A percentile compares a stretch with the other conserved stretches of the same genome.
Evolutionary conservation across 2,888 invertebrate genomes (phyloP).

Genomic region (Priocnemis perturbator): DNA sequence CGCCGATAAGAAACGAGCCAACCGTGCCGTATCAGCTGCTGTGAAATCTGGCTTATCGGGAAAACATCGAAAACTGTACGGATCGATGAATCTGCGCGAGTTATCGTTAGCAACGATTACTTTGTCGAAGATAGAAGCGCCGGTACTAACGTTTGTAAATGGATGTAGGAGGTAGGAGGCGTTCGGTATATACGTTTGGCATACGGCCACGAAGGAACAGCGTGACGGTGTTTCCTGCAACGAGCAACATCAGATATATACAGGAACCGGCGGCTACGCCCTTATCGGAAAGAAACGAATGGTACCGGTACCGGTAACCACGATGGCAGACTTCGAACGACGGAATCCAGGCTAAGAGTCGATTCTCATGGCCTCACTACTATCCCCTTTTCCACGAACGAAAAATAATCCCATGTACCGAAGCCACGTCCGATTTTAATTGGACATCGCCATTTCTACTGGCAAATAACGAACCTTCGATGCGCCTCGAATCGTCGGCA

Average conservation of each 20-base stretch:
- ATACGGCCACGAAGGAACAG: slow-evolving; percentile 16
- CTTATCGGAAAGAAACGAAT: slow-evolving; percentile 58
- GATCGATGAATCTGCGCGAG: too few relatives aligned
- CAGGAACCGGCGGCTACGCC: slow-evolving; percentile 55
- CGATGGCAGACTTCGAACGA: slow-evolving; percentile 38
- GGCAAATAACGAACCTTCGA: not conserved
- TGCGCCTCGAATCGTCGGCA: not conserved
- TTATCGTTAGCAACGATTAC: too few relatives aligned
- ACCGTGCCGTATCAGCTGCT: too few relatives aligned
- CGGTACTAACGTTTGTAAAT: too few relatives aligned
- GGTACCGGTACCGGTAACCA: slow-evolving; percentile 37
- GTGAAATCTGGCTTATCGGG: too few relatives aligned
- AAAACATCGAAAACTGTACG: too few relatives aligned
- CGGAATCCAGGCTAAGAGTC: slow-evolving; percentile 62
- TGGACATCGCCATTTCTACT: slow-evolving; percentile 6
- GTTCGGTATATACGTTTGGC: too few relatives aligned
- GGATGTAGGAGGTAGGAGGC: too few relatives aligned
- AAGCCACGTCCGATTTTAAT: slow-evolving; percentile 19
- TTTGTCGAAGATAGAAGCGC: too few relatives aligned
- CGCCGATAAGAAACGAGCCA: too few relatives aligned
- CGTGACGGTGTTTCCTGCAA: slow-evolving; percentile 42
- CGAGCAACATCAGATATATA: slow-evolving; percentile 50
- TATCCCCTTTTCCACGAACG: slow-evolving; percentile 57
- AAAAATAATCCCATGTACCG: slow-evolving; percentile 47
- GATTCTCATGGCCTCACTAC: slow-evolving; percentile 63